Conservation (phyloP, 1,140 invertebrate genomes). For the Papilio polyxenes region DNA sequence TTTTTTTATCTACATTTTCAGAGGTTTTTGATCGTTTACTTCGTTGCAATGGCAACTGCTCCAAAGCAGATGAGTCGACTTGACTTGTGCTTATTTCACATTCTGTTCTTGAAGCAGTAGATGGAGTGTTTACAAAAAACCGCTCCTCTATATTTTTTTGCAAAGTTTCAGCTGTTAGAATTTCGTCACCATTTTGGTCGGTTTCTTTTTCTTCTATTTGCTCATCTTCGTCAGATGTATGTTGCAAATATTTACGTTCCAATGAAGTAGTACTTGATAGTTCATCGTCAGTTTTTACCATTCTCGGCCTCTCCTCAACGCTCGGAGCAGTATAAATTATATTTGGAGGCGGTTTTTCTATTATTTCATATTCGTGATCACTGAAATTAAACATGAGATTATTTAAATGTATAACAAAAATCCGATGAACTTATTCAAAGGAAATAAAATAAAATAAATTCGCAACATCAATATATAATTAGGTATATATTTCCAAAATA, state of each 20-base stretch:
- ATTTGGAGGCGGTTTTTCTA: slow-evolving; percentile 80
- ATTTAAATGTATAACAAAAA: slow-evolving; percentile 16
- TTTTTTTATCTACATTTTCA: slow-evolving; percentile 68
- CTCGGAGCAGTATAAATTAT: slow-evolving; percentile 66
- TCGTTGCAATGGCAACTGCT: slow-evolving; percentile 83
- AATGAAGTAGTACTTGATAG: slow-evolving; percentile 77
- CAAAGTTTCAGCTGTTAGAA: slow-evolving; percentile 67
- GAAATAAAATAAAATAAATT: slow-evolving; percentile 27
- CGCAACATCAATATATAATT: slow-evolving; percentile 29
- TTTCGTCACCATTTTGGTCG: slow-evolving; percentile 75
- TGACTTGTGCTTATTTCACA: slow-evolving; percentile 86
- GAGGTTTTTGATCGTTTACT: slow-evolving; percentile 81
- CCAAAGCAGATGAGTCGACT: slow-evolving; percentile 84
- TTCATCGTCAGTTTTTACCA: slow-evolving; percentile 73
- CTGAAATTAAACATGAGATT: slow-evolving; percentile 79
- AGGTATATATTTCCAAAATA: slow-evolving; percentile 22
- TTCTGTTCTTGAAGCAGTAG: slow-evolving; percentile 83
- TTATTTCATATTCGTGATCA: slow-evolving; percentile 94
- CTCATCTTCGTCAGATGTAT: slow-evolving; percentile 70
- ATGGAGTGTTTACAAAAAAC: slow-evolving; percentile 79
- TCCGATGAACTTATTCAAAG: slow-evolving; percentile 28
- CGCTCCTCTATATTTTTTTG: slow-evolving; percentile 82
- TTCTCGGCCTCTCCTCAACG: slow-evolving; percentile 60
- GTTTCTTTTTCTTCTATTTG: slow-evolving; percentile 64
- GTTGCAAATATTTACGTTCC: slow-evolving; percentile 74